Evolutionary conservation across 2,888 invertebrate species (phyloP).

Genomic region (Tyria jacobaeae): DNA sequence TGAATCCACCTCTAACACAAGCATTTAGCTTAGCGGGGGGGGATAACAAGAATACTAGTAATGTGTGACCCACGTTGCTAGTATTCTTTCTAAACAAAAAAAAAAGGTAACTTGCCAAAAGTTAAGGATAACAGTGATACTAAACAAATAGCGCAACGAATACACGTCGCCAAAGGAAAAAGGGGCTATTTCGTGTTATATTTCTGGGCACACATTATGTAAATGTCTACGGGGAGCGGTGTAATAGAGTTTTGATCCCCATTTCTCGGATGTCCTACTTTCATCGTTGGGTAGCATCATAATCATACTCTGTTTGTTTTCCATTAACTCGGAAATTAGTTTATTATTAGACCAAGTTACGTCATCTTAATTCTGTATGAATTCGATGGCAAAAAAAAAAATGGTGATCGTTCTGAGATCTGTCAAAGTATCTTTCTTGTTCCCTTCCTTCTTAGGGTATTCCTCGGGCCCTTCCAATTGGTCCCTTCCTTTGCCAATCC

Average conservation of each 20-base stretch:
- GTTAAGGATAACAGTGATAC: not conserved
- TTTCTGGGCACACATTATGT: conserved; percentile 63
- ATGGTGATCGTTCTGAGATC: not conserved
- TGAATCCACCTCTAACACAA: too few relatives aligned
- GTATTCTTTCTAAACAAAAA: too few relatives aligned
- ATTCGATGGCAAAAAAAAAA: not conserved
- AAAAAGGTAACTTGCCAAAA: not conserved
- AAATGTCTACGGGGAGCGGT: conserved; percentile 65
- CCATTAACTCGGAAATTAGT: conserved; percentile 36
- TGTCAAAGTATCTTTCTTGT: too few relatives aligned
- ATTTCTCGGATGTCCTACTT: conserved; percentile 36
- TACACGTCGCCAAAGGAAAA: conserved; percentile 18
- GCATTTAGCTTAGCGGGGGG: too few relatives aligned
- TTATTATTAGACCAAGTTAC: conserved; percentile 19
- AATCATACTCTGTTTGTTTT: conserved; percentile 53
- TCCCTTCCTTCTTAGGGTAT: too few relatives aligned
- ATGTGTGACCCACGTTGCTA: too few relatives aligned
- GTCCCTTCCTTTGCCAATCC: too few relatives aligned
- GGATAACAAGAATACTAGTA: too few relatives aligned
- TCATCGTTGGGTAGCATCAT: conserved; percentile 35
- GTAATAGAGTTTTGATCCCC: conserved; percentile 73
- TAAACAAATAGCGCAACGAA: conserved; percentile 8
- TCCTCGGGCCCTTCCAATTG: too few relatives aligned
- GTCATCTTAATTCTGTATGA: not conserved
- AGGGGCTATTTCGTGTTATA: conserved; percentile 39